These are phyloP conservation scores for Spisula solida DNA, from an alignment of 2,888 invertebrate species.

Conservation along the genomic window DNA sequence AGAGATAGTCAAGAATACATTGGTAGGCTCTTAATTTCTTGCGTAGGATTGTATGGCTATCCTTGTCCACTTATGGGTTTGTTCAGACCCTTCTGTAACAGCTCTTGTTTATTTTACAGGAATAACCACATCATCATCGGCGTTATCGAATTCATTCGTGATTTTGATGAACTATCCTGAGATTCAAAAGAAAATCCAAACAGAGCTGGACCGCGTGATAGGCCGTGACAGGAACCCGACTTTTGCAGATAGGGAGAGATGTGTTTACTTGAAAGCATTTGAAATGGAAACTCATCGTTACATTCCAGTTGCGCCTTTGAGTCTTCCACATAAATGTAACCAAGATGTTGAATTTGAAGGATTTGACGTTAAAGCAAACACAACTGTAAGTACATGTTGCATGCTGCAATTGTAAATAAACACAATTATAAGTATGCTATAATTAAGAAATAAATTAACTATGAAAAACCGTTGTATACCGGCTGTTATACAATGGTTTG, in stretches of 20 bases:
- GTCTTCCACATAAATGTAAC: slow-evolving; percentile 21
- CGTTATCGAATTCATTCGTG: not conserved
- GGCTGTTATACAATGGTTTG: too few species aligned
- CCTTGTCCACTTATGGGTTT: not conserved
- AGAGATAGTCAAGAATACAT: too few species aligned
- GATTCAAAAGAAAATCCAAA: not conserved
- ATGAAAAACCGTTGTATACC: too few species aligned
- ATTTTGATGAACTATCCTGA: not conserved
- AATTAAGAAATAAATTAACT: too few species aligned
- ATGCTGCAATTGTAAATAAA: not conserved
- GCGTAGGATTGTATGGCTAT: not conserved
- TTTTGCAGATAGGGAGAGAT: slow-evolving; percentile 4
- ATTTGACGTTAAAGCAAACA: slow-evolving; percentile 7
- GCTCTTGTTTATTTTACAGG: not conserved
- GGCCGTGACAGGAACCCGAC: not conserved
- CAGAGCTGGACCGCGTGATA: not conserved
- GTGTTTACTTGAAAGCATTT: slow-evolving; percentile 21
- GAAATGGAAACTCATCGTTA: slow-evolving; percentile 26
- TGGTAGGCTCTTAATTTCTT: not conserved
- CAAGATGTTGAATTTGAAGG: slow-evolving; percentile 31
- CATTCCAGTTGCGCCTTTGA: not conserved
- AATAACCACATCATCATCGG: not conserved
- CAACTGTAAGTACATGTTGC: not conserved
- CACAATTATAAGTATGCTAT: not conserved
- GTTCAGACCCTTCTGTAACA: too few species aligned